Evolutionary conservation across 1,140 invertebrate species (phyloP).

Genomic region (Nasonia vitripennis): DNA sequence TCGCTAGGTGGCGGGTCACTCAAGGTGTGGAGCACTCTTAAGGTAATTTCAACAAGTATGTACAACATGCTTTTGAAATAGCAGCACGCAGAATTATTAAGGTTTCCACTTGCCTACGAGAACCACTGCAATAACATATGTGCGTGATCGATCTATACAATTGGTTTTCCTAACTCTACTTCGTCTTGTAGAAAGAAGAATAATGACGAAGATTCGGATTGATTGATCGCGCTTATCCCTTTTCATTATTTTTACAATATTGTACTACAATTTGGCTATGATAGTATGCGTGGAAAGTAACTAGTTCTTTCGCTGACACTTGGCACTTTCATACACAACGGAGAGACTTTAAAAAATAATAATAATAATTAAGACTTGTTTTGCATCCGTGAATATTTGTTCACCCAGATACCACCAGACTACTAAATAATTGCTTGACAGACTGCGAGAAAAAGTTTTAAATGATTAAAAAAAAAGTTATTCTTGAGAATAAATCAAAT

Average conservation of each 20-base stretch:
- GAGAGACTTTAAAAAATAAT: conserved; percentile 44
- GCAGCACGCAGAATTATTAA: conserved; percentile 2
- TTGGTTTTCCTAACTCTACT: conserved; percentile 43
- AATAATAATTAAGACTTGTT: conserved; percentile 30
- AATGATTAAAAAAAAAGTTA: not conserved
- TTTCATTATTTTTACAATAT: conserved; percentile 59
- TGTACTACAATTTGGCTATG: conserved; percentile 71
- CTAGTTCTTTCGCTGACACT: conserved; percentile 61
- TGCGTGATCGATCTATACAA: conserved; percentile 37
- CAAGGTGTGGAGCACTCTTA: no score
- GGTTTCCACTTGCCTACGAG: conserved; percentile 37
- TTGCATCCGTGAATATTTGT: conserved; percentile 31
- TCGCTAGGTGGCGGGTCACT: no score
- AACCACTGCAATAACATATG: conserved; percentile 38
- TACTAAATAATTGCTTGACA: conserved; percentile 7
- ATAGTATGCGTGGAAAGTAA: conserved; percentile 60
- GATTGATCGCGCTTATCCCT: conserved; percentile 47
- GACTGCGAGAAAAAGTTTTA: conserved; percentile 1
- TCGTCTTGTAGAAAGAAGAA: conserved; percentile 51
- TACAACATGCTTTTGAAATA: not conserved
- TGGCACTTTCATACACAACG: conserved; percentile 50
- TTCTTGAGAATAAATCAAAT: no score
- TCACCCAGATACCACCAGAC: not conserved
- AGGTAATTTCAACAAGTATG: not conserved
- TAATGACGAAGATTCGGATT: conserved; percentile 49